These are phyloP conservation scores for Malaclemys terrapin DNA, from an alignment of 2,113 vertebrate genomes.

Conservation along the genomic window DNA sequence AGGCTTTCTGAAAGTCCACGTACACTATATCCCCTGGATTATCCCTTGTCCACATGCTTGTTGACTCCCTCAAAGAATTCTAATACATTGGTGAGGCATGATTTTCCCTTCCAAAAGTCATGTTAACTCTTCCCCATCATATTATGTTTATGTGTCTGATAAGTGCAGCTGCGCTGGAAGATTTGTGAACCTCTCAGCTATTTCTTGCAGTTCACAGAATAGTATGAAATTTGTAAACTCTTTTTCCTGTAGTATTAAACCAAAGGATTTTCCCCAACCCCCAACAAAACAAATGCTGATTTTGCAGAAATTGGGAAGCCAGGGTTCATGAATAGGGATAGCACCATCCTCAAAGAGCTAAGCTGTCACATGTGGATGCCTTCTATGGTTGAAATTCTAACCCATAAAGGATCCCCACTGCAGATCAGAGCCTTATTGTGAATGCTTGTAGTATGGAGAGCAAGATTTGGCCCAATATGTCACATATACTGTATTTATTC, in stretches of 20 bases:
- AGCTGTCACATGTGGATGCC: background rate
- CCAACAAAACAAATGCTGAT: background rate
- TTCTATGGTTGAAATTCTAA: background rate
- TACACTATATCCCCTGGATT: no score
- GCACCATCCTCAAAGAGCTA: background rate
- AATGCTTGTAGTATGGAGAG: background rate
- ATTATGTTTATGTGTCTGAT: no score
- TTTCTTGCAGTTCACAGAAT: background rate
- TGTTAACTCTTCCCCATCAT: no score
- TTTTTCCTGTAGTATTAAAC: background rate
- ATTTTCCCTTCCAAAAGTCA: no score
- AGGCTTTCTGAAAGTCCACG: no score
- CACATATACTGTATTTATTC: background rate
- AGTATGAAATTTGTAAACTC: background rate
- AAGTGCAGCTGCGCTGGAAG: background rate
- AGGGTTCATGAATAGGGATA: background rate
- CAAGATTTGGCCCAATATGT: background rate
- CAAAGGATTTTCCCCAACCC: background rate
- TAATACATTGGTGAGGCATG: no score
- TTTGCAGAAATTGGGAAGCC: background rate
- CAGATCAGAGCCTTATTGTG: background rate
- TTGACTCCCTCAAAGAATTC: no score
- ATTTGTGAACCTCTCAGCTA: background rate
- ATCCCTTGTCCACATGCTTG: no score
- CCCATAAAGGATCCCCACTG: background rate